A percentile compares a stretch with the other conserved stretches of the same genome.
phyloP scores from a whole-genome alignment of 2,113 vertebrate genomes.

The Pao palembangensis region DNA sequence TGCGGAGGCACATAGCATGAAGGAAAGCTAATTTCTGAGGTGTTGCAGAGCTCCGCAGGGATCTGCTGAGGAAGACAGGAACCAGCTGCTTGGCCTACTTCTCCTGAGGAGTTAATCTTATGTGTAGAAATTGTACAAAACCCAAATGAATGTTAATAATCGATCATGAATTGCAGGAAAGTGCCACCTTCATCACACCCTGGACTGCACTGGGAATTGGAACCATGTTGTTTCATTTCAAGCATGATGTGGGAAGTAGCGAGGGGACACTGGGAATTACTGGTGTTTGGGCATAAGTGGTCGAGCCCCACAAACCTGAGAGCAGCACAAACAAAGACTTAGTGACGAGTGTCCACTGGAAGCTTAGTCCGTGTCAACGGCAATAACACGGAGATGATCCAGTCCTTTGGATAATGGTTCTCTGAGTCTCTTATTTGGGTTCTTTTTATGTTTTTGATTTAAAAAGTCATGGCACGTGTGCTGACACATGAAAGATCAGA shows the following conservation, averaged over 20 bases:
- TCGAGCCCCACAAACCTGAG: conserved; percentile 10
- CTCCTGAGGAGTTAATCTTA: conserved; percentile 59
- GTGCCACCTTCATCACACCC: conserved; percentile 46
- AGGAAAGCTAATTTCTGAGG: conserved; percentile 49
- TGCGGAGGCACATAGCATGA: conserved; percentile 37
- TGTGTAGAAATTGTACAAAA: conserved; percentile 50
- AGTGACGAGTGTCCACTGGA: conserved; percentile 24
- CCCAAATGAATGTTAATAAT: conserved; percentile 63
- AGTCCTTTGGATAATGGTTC: neutral
- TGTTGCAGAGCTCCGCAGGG: conserved; percentile 40
- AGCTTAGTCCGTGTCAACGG: conserved; percentile 18
- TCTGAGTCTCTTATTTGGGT: neutral
- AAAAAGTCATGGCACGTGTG: conserved; percentile 8
- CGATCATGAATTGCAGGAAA: conserved; percentile 47
- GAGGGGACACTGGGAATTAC: conserved; percentile 25
- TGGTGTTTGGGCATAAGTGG: conserved; percentile 9
- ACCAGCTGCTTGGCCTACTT: conserved; percentile 65
- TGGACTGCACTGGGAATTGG: conserved; percentile 50
- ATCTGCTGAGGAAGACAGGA: conserved; percentile 51
- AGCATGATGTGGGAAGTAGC: conserved; percentile 26
- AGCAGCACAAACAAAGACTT: conserved; percentile 28
- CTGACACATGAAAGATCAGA: neutral
- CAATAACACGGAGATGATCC: conserved; percentile 16
- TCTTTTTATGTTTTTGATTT: neutral
- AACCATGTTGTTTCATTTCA: conserved; percentile 41